Evolutionary conservation across 2,797 vertebrate genomes (phyloP).

Genomic region (Myoxocephalus aenaeus): DNA sequence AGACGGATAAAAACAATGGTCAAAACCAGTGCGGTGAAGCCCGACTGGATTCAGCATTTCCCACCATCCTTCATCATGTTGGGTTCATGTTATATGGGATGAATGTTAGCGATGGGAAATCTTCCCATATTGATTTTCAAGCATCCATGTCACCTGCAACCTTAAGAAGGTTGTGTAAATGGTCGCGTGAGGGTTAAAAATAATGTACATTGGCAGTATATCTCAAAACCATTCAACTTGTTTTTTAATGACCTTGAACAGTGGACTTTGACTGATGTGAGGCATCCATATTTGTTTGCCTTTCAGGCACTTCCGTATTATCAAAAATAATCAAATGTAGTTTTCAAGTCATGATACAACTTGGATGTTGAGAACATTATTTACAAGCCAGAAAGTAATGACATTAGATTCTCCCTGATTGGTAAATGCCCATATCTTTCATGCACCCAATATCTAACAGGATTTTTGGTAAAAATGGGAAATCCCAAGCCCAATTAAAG

Average conservation of each 20-base stretch:
- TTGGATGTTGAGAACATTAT: neutral
- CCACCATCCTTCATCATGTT: no score
- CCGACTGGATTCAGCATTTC: no score
- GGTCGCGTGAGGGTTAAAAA: neutral
- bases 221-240: neutral
- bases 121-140: no score
- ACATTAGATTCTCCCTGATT: neutral
- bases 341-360: neutral
- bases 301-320: neutral
- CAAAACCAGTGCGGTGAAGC: no score
- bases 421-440: neutral
- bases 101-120: no score
- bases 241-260: neutral
- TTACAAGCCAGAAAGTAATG: neutral
- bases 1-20: neutral
- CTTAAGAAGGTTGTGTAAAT: neutral
- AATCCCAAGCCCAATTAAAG: neutral
- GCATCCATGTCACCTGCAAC: neutral
- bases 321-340: no score
- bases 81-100: no score
- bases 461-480: neutral
- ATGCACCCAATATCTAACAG: neutral
- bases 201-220: neutral
- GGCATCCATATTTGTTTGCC: neutral
- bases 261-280: neutral